These are phyloP conservation scores for Anarhynchus alexandrinus DNA, from an alignment of 2,113 vertebrate genomes.

Conservation along the genomic window DNA sequence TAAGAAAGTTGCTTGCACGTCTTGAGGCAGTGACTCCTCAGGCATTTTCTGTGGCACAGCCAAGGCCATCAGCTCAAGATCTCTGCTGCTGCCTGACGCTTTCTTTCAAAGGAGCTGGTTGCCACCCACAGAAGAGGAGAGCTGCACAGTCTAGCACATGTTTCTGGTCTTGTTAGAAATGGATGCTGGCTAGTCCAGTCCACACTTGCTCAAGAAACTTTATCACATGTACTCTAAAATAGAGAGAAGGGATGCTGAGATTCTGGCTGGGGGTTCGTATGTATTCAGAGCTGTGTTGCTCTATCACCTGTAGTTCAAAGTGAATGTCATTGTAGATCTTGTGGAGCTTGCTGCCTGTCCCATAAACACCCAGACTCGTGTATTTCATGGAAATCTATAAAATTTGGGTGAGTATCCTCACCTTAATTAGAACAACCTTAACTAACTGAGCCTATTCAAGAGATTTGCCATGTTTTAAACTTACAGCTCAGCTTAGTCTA, in stretches of 20 bases:
- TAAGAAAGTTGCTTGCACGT: background rate
- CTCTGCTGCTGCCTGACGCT: background rate
- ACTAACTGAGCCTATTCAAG: background rate
- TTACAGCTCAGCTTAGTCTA: background rate
- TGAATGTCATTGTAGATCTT: background rate
- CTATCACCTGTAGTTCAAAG: background rate
- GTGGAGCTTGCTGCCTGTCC: background rate
- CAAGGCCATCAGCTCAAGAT: background rate
- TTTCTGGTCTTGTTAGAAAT: background rate
- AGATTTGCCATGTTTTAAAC: background rate
- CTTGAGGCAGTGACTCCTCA: background rate
- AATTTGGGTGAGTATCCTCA: background rate
- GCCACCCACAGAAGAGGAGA: background rate
- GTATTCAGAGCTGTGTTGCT: background rate
- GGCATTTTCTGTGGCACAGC: background rate
- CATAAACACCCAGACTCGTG: background rate
- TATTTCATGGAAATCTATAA: background rate
- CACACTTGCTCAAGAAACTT: background rate
- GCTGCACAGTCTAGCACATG: accelerated
- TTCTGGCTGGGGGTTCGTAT: background rate
- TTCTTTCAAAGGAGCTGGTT: background rate
- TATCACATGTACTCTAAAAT: background rate
- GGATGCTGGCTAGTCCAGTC: background rate
- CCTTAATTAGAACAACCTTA: background rate
- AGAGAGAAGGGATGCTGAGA: background rate